Conservation (phyloP, 2,113 vertebrate genomes). For the Cephalopholis sonnerati region DNA sequence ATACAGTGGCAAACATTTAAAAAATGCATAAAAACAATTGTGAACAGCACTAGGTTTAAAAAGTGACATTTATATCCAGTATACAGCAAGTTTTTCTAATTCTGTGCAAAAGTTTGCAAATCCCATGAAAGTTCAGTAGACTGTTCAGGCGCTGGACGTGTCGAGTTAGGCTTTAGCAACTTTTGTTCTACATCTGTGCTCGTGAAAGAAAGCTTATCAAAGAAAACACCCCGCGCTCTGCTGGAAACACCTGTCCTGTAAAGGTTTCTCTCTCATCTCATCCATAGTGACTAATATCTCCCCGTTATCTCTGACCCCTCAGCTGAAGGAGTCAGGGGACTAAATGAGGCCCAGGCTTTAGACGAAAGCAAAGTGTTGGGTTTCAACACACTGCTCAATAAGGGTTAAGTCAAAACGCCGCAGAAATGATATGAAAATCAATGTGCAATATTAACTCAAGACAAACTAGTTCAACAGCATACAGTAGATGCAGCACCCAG, state of each 20-base stretch:
- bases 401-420: conserved; percentile 22
- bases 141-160: conserved; percentile 25
- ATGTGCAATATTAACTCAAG: conserved; percentile 45
- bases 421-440: conserved; percentile 16
- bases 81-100: conserved; percentile 79
- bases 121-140: conserved; percentile 70
- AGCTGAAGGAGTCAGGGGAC: neutral
- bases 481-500: conserved; percentile 27
- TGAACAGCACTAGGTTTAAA: conserved; percentile 86
- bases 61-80: conserved; percentile 81
- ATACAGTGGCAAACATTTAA: conserved; percentile 88
- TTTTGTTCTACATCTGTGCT: conserved; percentile 67
- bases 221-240: conserved; percentile 8
- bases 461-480: conserved; percentile 15
- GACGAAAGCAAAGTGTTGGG: neutral
- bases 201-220: conserved; percentile 44
- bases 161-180: conserved; percentile 51
- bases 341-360: neutral
- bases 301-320: neutral
- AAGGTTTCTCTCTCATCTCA: neutral
- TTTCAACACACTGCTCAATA: neutral
- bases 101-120: conserved; percentile 86
- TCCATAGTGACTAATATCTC: neutral
- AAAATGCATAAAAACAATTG: conserved; percentile 87
- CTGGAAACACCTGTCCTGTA: neutral